A percentile compares a stretch with the other conserved stretches of the same genome.
These are phyloP conservation scores for Coreius guichenoti DNA, from an alignment of 2,797 vertebrate species.

Conservation along the genomic window DNA sequence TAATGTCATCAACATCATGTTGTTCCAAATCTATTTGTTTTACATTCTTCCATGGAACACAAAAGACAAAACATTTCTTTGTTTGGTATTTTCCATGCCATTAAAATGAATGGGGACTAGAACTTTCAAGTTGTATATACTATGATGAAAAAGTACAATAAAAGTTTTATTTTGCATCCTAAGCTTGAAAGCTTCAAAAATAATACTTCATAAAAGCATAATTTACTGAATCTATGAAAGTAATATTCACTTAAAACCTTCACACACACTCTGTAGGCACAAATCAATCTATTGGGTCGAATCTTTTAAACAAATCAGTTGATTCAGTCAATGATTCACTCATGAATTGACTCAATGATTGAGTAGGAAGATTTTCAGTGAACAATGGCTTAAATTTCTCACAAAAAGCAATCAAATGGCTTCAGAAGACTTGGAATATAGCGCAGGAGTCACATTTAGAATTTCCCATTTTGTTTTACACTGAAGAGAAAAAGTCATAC, in stretches of 20 bases:
- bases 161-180: not conserved
- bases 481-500: not conserved
- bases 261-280: not conserved
- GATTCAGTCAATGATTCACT: not conserved
- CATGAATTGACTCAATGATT: not conserved
- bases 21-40: not conserved
- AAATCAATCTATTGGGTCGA: not conserved
- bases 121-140: not conserved
- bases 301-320: not conserved
- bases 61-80: not conserved
- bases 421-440: not conserved
- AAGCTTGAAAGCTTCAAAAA: not conserved
- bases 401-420: not conserved
- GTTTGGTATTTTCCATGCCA: not conserved
- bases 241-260: not conserved
- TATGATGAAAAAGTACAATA: not conserved
- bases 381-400: not conserved
- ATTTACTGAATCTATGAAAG: not conserved
- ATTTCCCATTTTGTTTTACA: not conserved
- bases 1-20: not conserved
- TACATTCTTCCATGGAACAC: not conserved
- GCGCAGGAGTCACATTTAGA: not conserved
- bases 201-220: not conserved
- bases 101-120: not conserved
- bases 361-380: not conserved